Conservation (phyloP, 2,888 invertebrate genomes). For the Noctua comes region DNA sequence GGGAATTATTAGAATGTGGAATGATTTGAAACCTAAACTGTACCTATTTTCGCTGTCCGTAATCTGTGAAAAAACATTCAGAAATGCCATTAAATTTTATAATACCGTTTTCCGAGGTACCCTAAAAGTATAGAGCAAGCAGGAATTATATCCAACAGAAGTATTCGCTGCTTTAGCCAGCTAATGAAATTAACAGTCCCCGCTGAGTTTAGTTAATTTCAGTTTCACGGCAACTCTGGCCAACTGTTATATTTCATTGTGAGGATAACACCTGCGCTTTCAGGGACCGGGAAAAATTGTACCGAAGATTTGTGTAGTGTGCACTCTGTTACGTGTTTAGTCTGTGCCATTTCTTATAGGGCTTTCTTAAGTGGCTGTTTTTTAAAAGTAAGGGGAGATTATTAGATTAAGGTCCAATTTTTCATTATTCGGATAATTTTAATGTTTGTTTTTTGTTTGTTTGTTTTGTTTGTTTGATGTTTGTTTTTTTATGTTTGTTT, state of each 20-base stretch:
- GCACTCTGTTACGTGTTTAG: background rate
- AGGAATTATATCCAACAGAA: conserved; percentile 63
- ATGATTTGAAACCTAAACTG: background rate
- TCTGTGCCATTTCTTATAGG: conserved; percentile 4
- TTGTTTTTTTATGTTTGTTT: too few species aligned
- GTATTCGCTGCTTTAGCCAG: conserved; percentile 51
- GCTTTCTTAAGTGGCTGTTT: background rate
- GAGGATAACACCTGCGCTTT: conserved; percentile 61
- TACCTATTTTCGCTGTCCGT: background rate
- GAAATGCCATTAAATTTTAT: background rate
- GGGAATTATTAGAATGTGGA: background rate
- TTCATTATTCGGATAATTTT: background rate
- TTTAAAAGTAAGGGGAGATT: background rate
- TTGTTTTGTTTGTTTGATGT: too few species aligned
- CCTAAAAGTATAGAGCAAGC: conserved; percentile 53
- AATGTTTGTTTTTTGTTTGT: too few species aligned
- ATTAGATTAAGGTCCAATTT: background rate
- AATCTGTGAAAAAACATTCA: background rate
- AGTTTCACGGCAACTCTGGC: conserved; percentile 63
- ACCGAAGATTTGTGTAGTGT: conserved; percentile 35
- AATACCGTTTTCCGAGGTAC: conserved; percentile 41
- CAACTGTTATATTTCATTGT: conserved; percentile 69
- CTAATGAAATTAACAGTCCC: conserved; percentile 71
- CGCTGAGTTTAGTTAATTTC: conserved; percentile 69
- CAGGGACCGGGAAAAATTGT: conserved; percentile 37